Conservation (phyloP, 2,888 invertebrate genomes). For the Diachrysia chrysitis region DNA sequence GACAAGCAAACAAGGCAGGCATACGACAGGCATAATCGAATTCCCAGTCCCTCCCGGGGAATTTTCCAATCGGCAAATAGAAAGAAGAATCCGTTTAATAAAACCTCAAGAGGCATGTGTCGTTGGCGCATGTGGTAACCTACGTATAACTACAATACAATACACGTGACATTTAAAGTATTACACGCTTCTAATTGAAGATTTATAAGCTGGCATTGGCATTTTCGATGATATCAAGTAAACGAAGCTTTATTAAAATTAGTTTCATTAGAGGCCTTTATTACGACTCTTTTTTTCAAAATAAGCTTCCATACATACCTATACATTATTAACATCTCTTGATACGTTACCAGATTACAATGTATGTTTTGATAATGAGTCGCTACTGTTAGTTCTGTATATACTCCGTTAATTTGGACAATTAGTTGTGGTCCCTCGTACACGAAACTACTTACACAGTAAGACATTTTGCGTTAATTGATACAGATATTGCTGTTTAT, state of each 20-base stretch:
- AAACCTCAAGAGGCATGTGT: conserved; percentile 62
- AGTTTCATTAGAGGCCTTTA: too few relatives aligned
- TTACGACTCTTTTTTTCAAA: too few relatives aligned
- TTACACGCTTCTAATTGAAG: conserved; percentile 30
- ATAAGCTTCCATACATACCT: background rate
- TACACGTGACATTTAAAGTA: conserved; percentile 52
- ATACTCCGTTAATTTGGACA: conserved; percentile 2
- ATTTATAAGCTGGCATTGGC: conserved; percentile 24
- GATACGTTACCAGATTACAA: background rate
- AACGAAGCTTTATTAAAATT: background rate
- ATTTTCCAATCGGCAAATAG: conserved; percentile 77
- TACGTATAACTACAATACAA: conserved; percentile 44
- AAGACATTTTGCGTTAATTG: background rate
- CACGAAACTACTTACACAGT: background rate
- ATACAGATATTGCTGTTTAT: background rate
- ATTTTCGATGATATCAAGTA: conserved; percentile 21
- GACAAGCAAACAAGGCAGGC: conserved; percentile 69
- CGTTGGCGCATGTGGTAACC: conserved; percentile 50
- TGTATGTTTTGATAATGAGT: conserved; percentile 3
- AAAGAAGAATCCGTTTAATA: conserved; percentile 74
- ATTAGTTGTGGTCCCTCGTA: background rate
- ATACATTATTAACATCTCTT: background rate
- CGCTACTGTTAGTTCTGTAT: background rate
- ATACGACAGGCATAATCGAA: conserved; percentile 75
- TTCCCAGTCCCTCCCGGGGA: conserved; percentile 68